phyloP scores from a whole-genome alignment of 2,888 invertebrate genomes.

The Tenthredo livida region DNA sequence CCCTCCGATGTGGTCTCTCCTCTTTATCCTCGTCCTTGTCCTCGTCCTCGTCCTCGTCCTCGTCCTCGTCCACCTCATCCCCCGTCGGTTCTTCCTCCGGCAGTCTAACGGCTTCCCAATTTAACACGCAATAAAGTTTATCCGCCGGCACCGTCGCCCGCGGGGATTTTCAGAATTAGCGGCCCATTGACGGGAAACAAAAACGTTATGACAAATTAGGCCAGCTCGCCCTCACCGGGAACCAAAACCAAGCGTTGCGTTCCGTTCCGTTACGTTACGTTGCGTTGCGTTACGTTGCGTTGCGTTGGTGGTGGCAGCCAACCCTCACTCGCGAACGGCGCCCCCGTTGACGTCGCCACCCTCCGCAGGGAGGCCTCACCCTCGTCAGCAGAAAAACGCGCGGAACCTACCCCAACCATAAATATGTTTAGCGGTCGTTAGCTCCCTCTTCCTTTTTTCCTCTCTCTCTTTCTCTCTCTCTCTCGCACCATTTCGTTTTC shows the following conservation, averaged over 20 bases:
- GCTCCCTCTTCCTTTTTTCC: conserved; percentile 39
- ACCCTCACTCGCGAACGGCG: conserved; percentile 54
- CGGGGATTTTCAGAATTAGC: conserved; percentile 65
- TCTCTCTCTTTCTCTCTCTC: conserved; percentile 12
- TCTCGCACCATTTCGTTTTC: not conserved
- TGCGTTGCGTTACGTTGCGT: not conserved
- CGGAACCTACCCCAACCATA: conserved; percentile 72
- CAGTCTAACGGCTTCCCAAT: conserved; percentile 61
- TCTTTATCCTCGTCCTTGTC: conserved; percentile 44
- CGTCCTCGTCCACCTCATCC: conserved; percentile 48
- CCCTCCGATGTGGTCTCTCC: conserved; percentile 48
- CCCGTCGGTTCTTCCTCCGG: conserved; percentile 53
- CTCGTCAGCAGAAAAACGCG: conserved; percentile 63
- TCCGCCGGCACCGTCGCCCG: conserved; percentile 56
- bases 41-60: conserved; percentile 45
- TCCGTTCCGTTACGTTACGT: not conserved
- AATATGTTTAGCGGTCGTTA: conserved; percentile 70
- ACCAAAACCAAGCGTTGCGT: not conserved
- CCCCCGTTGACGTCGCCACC: conserved; percentile 48
- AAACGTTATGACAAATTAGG: conserved; percentile 74
- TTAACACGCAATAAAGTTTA: conserved; percentile 70
- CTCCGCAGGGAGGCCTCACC: conserved; percentile 59
- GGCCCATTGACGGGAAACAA: conserved; percentile 66
- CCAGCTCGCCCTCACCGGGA: conserved; percentile 58
- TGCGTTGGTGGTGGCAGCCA: conserved; percentile 4